Conservation (phyloP, 2,113 vertebrate genomes). For the Falcunculus frontatus region DNA sequence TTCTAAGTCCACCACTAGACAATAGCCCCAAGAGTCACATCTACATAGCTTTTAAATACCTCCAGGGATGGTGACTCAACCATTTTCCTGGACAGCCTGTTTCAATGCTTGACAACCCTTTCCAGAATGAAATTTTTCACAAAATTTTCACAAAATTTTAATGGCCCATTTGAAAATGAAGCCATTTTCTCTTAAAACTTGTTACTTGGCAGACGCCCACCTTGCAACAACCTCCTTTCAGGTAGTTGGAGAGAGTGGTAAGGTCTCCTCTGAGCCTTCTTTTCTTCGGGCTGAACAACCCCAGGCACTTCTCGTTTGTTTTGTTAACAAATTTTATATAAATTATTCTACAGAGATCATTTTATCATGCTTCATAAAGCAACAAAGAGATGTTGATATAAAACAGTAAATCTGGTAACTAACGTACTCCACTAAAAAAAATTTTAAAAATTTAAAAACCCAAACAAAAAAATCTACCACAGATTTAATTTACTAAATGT, state of each 20-base stretch:
- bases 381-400: not conserved
- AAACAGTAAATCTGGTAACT: not conserved
- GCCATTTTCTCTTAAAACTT: not conserved
- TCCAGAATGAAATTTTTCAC: not conserved
- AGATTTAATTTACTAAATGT: not conserved
- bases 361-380: not conserved
- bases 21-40: no score
- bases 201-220: not conserved
- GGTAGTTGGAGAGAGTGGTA: fast-evolving
- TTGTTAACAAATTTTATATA: not conserved
- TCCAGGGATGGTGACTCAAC: not conserved
- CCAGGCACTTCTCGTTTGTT: not conserved
- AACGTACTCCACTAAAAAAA: not conserved
- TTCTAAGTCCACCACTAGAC: not conserved
- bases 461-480: not conserved
- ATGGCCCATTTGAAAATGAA: not conserved
- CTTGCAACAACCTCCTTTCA: not conserved
- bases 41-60: not conserved
- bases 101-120: not conserved
- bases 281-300: not conserved
- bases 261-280: not conserved
- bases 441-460: not conserved
- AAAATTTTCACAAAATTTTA: not conserved
- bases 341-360: not conserved
- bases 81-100: not conserved